Evolutionary conservation across 1,140 invertebrate genomes (phyloP), one percentile per base, ranked within the genome.

Genomic region (Alviniconcha marisindica): DNA sequence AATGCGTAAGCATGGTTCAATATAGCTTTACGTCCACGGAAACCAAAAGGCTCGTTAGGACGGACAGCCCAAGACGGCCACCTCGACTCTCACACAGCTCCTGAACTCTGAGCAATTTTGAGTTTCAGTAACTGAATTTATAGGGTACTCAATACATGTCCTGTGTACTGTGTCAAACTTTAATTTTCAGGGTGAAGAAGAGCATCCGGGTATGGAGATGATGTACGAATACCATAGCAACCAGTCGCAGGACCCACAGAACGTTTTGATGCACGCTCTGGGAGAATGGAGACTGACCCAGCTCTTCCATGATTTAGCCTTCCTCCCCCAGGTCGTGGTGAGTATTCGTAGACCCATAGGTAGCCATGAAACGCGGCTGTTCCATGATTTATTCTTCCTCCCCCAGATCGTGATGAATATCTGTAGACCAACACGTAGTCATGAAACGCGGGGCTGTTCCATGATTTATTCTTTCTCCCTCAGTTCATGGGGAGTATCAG

Each of bases 191-290:
- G 82, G 85, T 54, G 83, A 83, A 31, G 63, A 88, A 48, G 60
- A 80, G 15, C 90, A 91, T 60, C 87, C 88, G 31, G 90, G 89
- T 18, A 89, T 89, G 87, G 88, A 89, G 14, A 88, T 92, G 86
- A 81, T 92, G 85, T 92, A 92, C 85, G 91, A 92, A 82, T 92
- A 89, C 86, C 91, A 92, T 85, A 89, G 88, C 77, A 92, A 92
- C 86, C 91, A 92, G 85, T 88, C 87, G 86, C 87, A 85, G 56
- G 91, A 92, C 82, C 88, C 87, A 31, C 79, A 89, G 78, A 91
- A 92, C 83, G 89, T 92, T 2, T 84, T 92, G 7, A 91, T 92
- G 83, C 91, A 92, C 83, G 82, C 81, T 38, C 88, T 92, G 14
- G 91, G 91, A 24, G 91, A 92, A 42, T 92, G 91, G 91, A 82